Evolutionary conservation across 2,113 vertebrate genomes (phyloP).

Genomic region (Saguinus imperator): DNA sequence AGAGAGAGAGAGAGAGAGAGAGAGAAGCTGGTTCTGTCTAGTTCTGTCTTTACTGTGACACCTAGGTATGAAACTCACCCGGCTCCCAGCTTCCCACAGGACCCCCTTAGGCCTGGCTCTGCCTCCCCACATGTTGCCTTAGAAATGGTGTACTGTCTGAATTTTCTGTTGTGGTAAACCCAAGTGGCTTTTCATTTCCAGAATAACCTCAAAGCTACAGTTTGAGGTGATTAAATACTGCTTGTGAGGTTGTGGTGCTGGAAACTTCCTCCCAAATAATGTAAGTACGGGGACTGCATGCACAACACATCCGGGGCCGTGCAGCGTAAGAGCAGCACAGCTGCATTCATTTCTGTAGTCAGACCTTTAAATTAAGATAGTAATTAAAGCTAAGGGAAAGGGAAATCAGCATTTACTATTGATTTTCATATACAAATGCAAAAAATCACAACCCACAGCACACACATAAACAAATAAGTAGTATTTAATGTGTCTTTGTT

Average conservation of each 20-base stretch:
- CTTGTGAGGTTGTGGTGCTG: conserved; percentile 4
- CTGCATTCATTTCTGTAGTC: background rate
- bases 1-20: background rate
- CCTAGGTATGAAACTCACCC: background rate
- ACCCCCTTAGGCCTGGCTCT: background rate
- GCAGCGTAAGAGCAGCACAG: accelerated
- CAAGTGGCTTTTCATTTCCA: conserved; percentile 56
- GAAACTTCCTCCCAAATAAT: conserved; percentile 24
- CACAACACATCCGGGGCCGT: background rate
- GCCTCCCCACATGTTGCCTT: background rate
- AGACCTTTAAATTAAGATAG: background rate
- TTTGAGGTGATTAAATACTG: conserved; percentile 51
- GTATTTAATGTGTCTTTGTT: background rate
- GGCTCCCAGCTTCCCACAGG: background rate
- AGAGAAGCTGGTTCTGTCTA: background rate
- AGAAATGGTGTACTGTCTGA: background rate
- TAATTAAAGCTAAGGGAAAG: background rate
- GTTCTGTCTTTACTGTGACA: background rate
- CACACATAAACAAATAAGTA: background rate
- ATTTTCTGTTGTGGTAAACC: background rate
- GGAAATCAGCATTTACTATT: background rate
- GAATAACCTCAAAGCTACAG: conserved; percentile 27
- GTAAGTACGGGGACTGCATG: background rate
- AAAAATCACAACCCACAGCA: background rate
- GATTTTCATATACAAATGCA: conserved; percentile 52